Base-by-base conservation (phyloP, 1,140 invertebrate species). In the Lordiphosa clarofinis region DNA sequence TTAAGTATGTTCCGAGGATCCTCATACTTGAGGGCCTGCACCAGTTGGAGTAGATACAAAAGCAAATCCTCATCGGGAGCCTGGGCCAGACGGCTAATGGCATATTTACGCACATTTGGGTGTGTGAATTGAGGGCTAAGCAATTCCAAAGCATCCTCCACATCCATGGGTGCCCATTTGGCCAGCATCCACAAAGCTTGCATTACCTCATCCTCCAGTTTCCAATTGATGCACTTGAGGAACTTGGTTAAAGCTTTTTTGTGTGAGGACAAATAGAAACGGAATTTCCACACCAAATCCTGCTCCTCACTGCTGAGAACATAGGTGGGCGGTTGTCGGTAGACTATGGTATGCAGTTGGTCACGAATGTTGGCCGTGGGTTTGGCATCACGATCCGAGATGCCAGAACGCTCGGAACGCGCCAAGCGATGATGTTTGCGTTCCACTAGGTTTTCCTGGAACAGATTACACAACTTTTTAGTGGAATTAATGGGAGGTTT, bases 231-330 rank as follows among this genome's bases (percentile, higher is more conserved):
- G 89, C 98, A 99, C 90, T 99, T 98, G 2, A 99, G 90, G 89
- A 99, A 99, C 90, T 99, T 99, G 1, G 97, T 96, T 9, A 99
- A 90, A 0, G 98, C 98, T 88, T 96, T 96, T 63, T 96, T 96
- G 62, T 97, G 95, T 19, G 92, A 94, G 24, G 94, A 95, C n/a
- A 98, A 89, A 89, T 97, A 97, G 89, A 97, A 99, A 48, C 98
- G 91, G 88, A 96, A 99, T 87, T 99, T 99, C 99, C 99, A 99
- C n/a, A 99, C 92, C 38, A 99, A 89, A 92, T 99, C 98, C 90
- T 99, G 96, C 89, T 99, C 97, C 89, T 98, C 97, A 31, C 95
- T 95, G 4, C 94, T 93, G 1, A 99, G 90, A 2, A 93, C 90
- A 70, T 94, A 95, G 2, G 95, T 99, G 4, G 96, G 95, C 10